Evolutionary conservation across 2,113 vertebrate genomes (phyloP), one percentile per base, ranked within the genome.

Genomic region (Tricholaema leucomelas): DNA sequence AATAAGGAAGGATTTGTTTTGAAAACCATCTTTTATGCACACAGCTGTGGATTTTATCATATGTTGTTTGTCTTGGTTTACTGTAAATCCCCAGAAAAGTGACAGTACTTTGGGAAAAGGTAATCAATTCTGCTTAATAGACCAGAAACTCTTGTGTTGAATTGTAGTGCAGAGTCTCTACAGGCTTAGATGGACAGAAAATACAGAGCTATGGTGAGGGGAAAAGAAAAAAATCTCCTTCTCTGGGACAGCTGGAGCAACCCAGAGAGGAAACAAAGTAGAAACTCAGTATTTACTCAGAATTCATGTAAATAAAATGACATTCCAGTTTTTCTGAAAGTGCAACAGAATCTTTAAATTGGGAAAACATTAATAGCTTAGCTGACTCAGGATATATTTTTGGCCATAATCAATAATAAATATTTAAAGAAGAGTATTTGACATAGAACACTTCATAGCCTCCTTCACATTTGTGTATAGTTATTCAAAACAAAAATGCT

Each of bases 1-100:
- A 95, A 88, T 64, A 85, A 61, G 55, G 40, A 92, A 76, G 18
- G 64, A 87, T 95, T 94, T 91, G 46, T 95, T 93, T 72, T 76
- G 46, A 90, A 85, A 88, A 81, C 5, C 28, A 72, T 59, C 31
- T 90, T 85, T 91, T 70, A 87, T 74, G 61, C 60, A 82, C 38
- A 85, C 63, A 80, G 71, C 55, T 96, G 70, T 87, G 73, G 59
- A 90, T 94, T 91, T 81, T 83, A 81, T 75, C 85, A 35, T 0
- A 0, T 33, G 28, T 76, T 94, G 56, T 89, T 92, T 91, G 56
- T 87, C 50, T 89, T 90, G 67, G 25, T 73, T 96, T 90, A 72
- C 81, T 72, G 23, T 81, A 91, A 90, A 95, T 87, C 79, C 36
- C 40, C 36, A 33, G 54, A 50, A 91, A 93, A 92, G 56, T 81